Percentiles rank a stretch among this genome's conserved stretches.
These are phyloP conservation scores for Cheilosia vulpina DNA, from an alignment of 2,888 invertebrate genomes.

Conservation along the genomic window DNA sequence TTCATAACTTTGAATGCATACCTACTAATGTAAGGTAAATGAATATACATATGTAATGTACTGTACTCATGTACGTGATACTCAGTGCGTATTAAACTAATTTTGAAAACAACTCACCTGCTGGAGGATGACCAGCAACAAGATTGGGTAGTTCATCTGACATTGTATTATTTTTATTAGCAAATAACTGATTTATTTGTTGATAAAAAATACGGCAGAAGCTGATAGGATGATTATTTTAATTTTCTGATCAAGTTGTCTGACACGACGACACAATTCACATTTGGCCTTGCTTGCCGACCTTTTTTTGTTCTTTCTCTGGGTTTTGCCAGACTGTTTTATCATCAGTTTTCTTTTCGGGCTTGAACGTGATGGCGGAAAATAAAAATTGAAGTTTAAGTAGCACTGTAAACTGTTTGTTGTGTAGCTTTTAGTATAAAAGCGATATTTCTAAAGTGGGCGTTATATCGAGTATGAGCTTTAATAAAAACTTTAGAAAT, in stretches of 20 bases:
- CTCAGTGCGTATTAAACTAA: background rate
- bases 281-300: slow-evolving; percentile 30
- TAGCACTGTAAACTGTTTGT: background rate
- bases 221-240: background rate
- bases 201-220: background rate
- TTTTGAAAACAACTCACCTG: slow-evolving; percentile 86
- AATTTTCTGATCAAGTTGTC: slow-evolving; percentile 26
- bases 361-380: background rate
- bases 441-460: too few relatives aligned
- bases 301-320: slow-evolving; percentile 45
- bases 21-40: too few relatives aligned
- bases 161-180: slow-evolving; percentile 77
- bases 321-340: slow-evolving; percentile 47
- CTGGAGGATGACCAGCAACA: slow-evolving; percentile 95
- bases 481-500: background rate
- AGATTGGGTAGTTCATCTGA: slow-evolving; percentile 88
- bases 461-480: background rate
- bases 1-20: too few relatives aligned
- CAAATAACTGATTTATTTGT: background rate
- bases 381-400: slow-evolving; percentile 33
- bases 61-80: background rate
- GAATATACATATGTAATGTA: too few relatives aligned
- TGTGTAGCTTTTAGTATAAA: background rate
- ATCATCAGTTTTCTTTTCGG: slow-evolving; percentile 48
- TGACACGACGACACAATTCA: slow-evolving; percentile 80